Percentiles rank a stretch among this genome's conserved stretches.
Evolutionary conservation across 2,113 vertebrate genomes (phyloP).

Genomic region (Circaetus cinerascens): DNA sequence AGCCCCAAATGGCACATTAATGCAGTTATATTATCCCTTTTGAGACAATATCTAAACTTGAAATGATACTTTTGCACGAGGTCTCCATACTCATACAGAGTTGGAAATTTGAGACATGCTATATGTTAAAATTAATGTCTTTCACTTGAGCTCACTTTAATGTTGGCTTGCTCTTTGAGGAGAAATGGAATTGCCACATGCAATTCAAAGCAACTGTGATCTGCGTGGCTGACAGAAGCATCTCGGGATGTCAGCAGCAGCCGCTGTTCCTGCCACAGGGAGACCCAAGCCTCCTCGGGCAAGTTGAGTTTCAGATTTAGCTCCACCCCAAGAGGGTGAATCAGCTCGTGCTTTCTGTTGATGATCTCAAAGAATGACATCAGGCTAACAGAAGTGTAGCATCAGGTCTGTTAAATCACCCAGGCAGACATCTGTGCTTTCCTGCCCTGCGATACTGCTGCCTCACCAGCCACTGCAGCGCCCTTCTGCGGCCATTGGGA

Average conservation of each 20-base stretch:
- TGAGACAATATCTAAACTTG: not conserved
- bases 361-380: not conserved
- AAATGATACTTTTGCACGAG: not conserved
- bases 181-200: not conserved
- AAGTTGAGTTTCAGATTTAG: not conserved
- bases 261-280: fast-evolving
- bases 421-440: not conserved
- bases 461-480: not conserved
- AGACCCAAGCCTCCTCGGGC: not conserved
- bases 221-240: fast-evolving
- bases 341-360: not conserved
- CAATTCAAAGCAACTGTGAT: not conserved
- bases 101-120: not conserved
- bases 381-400: not conserved
- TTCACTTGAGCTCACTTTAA: not conserved
- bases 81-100: not conserved
- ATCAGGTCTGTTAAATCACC: not conserved
- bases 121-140: not conserved
- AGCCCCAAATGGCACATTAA: not conserved
- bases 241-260: not conserved
- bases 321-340: not conserved
- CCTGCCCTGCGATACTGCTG: not conserved
- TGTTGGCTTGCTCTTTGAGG: not conserved
- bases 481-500: not conserved
- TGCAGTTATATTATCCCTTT: not conserved